Conservation (phyloP, 2,888 invertebrate species). For the Exocentrus adspersus region DNA sequence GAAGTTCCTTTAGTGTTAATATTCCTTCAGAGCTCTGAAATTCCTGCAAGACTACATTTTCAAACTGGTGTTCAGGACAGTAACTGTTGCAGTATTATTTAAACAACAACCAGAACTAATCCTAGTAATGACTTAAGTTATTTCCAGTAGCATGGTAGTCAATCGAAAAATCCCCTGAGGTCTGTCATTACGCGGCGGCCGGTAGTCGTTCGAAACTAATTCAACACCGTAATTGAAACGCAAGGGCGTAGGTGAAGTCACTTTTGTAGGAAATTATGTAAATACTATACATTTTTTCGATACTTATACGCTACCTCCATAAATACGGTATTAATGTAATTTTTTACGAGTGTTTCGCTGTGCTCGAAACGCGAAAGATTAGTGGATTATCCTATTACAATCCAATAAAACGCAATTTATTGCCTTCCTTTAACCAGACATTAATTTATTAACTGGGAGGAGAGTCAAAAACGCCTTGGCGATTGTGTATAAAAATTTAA, state of each 20-base stretch:
- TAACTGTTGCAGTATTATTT: conserved; percentile 24
- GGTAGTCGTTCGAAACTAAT: conserved; percentile 49
- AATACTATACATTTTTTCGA: no score
- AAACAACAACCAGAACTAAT: conserved; percentile 25
- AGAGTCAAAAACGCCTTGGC: not conserved
- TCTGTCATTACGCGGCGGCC: conserved; percentile 50
- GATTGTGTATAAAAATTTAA: no score
- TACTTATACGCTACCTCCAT: no score
- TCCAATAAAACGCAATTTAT: not conserved
- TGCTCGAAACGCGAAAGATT: no score
- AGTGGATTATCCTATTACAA: not conserved
- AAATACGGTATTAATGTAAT: no score
- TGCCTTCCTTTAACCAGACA: not conserved
- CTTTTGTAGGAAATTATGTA: no score
- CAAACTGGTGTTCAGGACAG: no score
- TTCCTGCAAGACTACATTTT: no score
- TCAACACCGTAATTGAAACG: conserved; percentile 47
- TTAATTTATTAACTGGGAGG: not conserved
- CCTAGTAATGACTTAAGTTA: conserved; percentile 27
- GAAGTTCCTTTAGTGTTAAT: no score
- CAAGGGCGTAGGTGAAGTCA: not conserved
- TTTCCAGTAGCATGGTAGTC: conserved; percentile 47
- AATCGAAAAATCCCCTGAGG: conserved; percentile 44
- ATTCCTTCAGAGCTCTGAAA: no score
- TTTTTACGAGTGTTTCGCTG: no score